A percentile compares a stretch with the other conserved stretches of the same genome.
These are phyloP conservation scores for Copsychus sechellarum DNA, from an alignment of 2,113 vertebrate species.

Conservation along the genomic window DNA sequence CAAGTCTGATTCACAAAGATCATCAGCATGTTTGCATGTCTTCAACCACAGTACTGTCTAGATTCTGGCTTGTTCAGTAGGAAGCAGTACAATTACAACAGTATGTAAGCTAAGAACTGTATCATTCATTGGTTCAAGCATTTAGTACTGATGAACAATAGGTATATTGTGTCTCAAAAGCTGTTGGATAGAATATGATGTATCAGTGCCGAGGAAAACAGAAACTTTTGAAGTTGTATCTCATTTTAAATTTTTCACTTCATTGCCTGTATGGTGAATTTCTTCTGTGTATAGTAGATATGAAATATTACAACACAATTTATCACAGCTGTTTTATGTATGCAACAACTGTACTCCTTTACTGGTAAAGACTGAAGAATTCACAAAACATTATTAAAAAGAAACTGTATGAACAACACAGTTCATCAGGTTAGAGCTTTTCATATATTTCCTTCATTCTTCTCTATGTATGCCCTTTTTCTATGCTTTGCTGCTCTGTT, in stretches of 20 bases:
- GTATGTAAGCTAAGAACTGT: background rate
- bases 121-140: background rate
- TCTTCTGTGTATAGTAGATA: background rate
- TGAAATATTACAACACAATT: background rate
- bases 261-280: background rate
- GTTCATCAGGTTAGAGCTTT: slow-evolving; percentile 7
- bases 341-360: background rate
- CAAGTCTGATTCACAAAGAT: background rate
- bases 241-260: background rate
- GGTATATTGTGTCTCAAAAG: background rate
- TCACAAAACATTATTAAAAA: background rate
- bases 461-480: background rate
- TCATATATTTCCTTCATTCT: background rate
- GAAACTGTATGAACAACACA: background rate
- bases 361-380: background rate
- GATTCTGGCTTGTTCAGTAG: background rate
- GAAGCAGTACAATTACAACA: background rate
- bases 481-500: background rate
- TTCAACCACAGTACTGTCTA: background rate
- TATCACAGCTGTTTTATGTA: background rate
- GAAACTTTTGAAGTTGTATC: background rate
- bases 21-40: accelerated
- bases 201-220: background rate
- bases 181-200: background rate
- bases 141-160: background rate